Percentiles rank a stretch among this genome's conserved stretches.
These are phyloP conservation scores for Forbesichthys agassizii DNA, from an alignment of 2,113 vertebrate species.

Conservation along the genomic window DNA sequence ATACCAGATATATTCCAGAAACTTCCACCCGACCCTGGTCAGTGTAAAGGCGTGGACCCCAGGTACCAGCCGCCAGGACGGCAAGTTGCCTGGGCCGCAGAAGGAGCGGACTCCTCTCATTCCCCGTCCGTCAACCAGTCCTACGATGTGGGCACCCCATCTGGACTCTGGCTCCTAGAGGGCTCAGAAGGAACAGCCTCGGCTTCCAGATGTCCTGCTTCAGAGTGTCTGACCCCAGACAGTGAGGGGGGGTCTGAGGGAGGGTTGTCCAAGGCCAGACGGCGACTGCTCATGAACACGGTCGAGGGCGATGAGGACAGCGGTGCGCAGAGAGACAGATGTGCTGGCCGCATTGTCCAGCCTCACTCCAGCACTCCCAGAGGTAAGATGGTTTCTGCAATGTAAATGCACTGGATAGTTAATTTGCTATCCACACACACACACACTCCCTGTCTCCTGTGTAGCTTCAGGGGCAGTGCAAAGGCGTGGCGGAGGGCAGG, in stretches of 20 bases:
- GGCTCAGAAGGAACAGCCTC: not conserved
- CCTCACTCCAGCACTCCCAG: slow-evolving; percentile 45
- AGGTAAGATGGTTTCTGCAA: slow-evolving; percentile 54
- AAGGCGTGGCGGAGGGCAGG: slow-evolving; percentile 9
- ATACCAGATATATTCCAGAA: slow-evolving; percentile 53
- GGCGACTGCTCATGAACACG: slow-evolving; percentile 70
- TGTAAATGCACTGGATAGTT: not conserved
- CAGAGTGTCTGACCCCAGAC: slow-evolving; percentile 58
- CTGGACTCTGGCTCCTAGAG: slow-evolving; percentile 60
- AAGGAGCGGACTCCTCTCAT: slow-evolving; percentile 10
- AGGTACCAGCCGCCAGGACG: slow-evolving; percentile 32
- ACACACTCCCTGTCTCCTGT: not conserved
- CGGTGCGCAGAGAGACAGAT: not conserved
- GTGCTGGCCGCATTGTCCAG: slow-evolving; percentile 1
- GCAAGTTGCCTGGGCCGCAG: not conserved
- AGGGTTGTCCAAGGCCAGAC: slow-evolving; percentile 62
- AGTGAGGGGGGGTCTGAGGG: slow-evolving; percentile 38
- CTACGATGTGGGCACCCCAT: slow-evolving; percentile 68
- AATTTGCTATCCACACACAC: not conserved
- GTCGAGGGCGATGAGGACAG: slow-evolving; percentile 24
- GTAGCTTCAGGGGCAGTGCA: slow-evolving; percentile 17
- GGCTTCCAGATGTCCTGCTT: slow-evolving; percentile 2
- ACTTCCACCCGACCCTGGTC: not conserved
- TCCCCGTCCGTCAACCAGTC: slow-evolving; percentile 62
- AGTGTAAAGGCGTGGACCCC: slow-evolving; percentile 11